These are phyloP conservation scores for Martes martes DNA, from an alignment of 2,113 vertebrate genomes.

Conservation along the genomic window DNA sequence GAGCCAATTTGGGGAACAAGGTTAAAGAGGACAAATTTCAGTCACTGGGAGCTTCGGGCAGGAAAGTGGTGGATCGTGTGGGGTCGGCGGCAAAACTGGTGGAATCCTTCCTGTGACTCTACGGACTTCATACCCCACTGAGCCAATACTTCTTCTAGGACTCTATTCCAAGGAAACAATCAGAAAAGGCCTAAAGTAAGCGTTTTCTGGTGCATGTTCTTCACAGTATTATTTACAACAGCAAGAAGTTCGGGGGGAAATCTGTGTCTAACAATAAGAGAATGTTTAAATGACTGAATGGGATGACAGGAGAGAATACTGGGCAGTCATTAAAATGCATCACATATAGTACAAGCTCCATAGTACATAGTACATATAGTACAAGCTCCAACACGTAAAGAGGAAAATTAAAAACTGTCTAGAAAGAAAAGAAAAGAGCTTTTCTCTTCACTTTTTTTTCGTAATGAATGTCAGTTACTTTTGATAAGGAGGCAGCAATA, in stretches of 20 bases:
- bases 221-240: not conserved
- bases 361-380: too few relatives aligned
- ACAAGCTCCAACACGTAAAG: not conserved
- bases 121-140: not conserved
- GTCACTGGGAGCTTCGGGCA: not conserved
- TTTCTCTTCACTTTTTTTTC: not conserved
- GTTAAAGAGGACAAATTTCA: not conserved
- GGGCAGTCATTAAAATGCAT: not conserved
- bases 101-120: not conserved
- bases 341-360: not conserved
- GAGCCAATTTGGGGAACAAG: not conserved
- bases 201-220: not conserved
- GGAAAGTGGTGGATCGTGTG: accelerated
- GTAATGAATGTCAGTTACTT: not conserved
- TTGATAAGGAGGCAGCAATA: not conserved
- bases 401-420: not conserved
- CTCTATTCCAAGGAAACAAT: not conserved
- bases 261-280: not conserved
- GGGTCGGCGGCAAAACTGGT: not conserved
- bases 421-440: not conserved
- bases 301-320: not conserved
- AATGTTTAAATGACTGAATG: not conserved
- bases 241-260: not conserved
- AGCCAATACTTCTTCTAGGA: not conserved
- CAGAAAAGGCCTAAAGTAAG: not conserved